phyloP scores from a whole-genome alignment of 2,888 invertebrate species.

The Eupeodes latifasciatus region DNA sequence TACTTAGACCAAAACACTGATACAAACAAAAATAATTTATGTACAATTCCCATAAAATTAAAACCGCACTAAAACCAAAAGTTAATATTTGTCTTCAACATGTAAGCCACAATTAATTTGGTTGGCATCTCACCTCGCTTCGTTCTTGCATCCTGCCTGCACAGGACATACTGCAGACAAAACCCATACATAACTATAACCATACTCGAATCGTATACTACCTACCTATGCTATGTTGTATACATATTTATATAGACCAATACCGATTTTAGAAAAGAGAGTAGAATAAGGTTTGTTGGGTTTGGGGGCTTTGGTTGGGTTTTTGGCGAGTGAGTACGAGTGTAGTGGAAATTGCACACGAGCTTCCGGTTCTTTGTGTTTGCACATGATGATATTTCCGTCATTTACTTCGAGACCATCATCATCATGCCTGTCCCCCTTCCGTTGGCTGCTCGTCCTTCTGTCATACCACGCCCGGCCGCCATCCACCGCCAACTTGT shows the following conservation, averaged over 20 bases:
- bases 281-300: not conserved
- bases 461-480: not conserved
- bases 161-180: conserved; percentile 70
- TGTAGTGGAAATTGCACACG: conserved; percentile 39
- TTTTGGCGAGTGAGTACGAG: not conserved
- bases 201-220: too few species aligned
- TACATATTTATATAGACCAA: not conserved
- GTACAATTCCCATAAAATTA: conserved; percentile 80
- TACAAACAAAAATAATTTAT: conserved; percentile 78
- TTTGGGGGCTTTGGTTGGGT: not conserved
- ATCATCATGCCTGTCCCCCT: conserved; percentile 6
- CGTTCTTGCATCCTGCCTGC: conserved; percentile 61
- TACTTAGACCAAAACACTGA: conserved; percentile 25
- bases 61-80: conserved; percentile 81
- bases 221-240: not conserved
- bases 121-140: conserved; percentile 75
- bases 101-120: conserved; percentile 82
- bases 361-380: conserved; percentile 65
- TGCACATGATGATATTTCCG: conserved; percentile 62
- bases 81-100: conserved; percentile 82
- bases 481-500: not conserved
- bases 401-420: conserved; percentile 72
- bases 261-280: not conserved
- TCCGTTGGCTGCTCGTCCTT: not conserved
- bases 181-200: not conserved